Evolutionary conservation across 2,797 vertebrate genomes (phyloP).

Genomic region (Psittacula echo): DNA sequence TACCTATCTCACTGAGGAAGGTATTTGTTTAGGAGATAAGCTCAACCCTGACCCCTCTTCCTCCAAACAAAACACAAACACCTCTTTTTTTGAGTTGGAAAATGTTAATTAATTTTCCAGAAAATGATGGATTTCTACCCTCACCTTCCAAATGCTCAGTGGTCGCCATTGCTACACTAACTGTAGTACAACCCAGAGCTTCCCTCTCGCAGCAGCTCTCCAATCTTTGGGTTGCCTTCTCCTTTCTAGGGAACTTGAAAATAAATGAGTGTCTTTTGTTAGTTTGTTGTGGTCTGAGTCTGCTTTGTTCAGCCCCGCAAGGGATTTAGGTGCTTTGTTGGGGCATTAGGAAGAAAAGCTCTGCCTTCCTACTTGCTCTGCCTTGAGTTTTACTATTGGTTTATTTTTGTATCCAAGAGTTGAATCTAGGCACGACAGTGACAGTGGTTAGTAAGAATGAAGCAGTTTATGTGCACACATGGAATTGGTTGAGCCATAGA

Average conservation of each 20-base stretch:
- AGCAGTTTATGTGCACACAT: not conserved
- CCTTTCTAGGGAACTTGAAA: conserved; percentile 52
- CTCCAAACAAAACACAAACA: conserved; percentile 38
- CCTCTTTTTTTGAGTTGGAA: conserved; percentile 39
- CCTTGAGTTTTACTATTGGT: conserved; percentile 33
- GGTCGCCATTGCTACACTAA: not conserved
- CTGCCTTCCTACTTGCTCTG: conserved; percentile 38
- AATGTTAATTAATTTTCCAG: conserved; percentile 65
- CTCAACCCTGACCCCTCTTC: conserved; percentile 43
- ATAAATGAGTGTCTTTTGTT: conserved; percentile 70
- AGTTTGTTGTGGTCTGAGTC: conserved; percentile 66
- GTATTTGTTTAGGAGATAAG: conserved; percentile 64
- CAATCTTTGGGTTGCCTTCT: conserved; percentile 32
- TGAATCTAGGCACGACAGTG: not conserved
- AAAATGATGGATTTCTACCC: not conserved
- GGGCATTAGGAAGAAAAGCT: conserved; percentile 31
- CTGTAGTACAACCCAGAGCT: not conserved
- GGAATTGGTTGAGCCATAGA: not conserved
- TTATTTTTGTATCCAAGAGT: not conserved
- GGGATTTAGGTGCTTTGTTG: conserved; percentile 65
- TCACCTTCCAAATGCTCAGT: not conserved
- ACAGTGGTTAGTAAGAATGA: not conserved
- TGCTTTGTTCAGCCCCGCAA: conserved; percentile 58
- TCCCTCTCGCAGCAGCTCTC: not conserved
- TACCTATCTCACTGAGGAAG: conserved; percentile 40